Evolutionary conservation across 1,140 invertebrate species (phyloP), one percentile per base, ranked within the genome.

Genomic region (Pseudomyrmex pallidus): DNA sequence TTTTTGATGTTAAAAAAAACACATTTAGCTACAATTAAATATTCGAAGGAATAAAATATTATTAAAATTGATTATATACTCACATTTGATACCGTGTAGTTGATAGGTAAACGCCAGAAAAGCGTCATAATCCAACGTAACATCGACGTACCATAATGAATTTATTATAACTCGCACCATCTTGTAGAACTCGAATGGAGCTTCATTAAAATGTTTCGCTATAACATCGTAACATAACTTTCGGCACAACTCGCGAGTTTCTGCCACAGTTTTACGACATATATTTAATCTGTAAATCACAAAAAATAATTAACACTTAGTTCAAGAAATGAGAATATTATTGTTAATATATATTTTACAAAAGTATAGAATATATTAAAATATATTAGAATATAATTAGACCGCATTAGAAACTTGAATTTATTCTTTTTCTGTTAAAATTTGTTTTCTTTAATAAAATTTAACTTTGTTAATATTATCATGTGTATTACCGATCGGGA

Each of bases 401-500:
- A 12, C 50, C 50, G 9, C 13, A 35, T 35, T 35, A 35, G 5
- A 35, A 35, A 35, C 35, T 35, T 35, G 35, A 7, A 35, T 35
- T 35, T 35, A 35, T 35, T 35, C 1, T 35, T 35, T 35, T 35
- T 35, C 5, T 35, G 35, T 35, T 35, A 7, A 35, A 35, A 35
- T 35, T 35, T 35, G 35, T 35, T 35, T 35, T 35, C 35, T 35
- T 35, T 12, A 59, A 52, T 12, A 59, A 52, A 2, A 20, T n/a
- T 8, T 17, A 61, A 2, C 50, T 13, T 62, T 61, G 15, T 35
- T 63, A 12, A 8, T 50, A 2, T 5, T 9, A 13, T 13, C 1
- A 66, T 61, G 9, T 52, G 5, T n/a, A n/a, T 77, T 92, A 96
- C 95, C 95, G 95, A 88, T 98, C 97, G 68, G 97, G 95, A 15